phyloP scores from a whole-genome alignment of 1,140 invertebrate genomes.

The Solen grandis region DNA sequence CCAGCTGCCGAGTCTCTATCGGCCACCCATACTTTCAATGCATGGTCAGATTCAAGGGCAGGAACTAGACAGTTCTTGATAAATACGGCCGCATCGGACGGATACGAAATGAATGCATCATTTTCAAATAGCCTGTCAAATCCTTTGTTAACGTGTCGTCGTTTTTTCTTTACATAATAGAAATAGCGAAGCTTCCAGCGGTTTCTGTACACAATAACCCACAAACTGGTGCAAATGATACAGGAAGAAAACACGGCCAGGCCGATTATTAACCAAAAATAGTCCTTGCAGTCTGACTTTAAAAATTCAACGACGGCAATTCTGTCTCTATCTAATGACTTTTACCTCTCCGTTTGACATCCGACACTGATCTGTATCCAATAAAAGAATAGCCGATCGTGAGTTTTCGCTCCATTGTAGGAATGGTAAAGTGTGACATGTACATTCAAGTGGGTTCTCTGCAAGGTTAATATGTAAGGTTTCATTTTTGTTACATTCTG shows the following conservation, averaged over 20 bases:
- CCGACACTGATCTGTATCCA: too few species aligned
- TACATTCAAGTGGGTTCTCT: too few species aligned
- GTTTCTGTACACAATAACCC: neutral
- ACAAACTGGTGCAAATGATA: neutral
- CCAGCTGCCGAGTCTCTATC: neutral
- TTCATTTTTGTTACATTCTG: neutral
- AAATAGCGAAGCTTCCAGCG: neutral
- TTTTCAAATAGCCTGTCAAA: neutral
- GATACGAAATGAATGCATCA: neutral
- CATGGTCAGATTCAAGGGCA: neutral
- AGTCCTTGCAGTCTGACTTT: neutral
- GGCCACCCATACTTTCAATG: neutral
- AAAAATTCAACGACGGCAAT: neutral
- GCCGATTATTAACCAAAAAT: neutral
- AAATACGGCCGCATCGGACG: neutral
- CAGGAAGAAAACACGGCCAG: neutral
- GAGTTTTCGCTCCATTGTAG: too few species aligned
- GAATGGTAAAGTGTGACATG: too few species aligned
- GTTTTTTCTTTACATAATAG: neutral
- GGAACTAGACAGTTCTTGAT: neutral
- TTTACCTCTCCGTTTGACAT: neutral
- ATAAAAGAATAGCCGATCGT: too few species aligned
- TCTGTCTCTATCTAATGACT: neutral
- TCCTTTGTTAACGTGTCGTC: neutral
- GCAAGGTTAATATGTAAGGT: neutral